Base-by-base conservation (phyloP, 1,140 invertebrate genomes). In the Heliconius himera region DNA sequence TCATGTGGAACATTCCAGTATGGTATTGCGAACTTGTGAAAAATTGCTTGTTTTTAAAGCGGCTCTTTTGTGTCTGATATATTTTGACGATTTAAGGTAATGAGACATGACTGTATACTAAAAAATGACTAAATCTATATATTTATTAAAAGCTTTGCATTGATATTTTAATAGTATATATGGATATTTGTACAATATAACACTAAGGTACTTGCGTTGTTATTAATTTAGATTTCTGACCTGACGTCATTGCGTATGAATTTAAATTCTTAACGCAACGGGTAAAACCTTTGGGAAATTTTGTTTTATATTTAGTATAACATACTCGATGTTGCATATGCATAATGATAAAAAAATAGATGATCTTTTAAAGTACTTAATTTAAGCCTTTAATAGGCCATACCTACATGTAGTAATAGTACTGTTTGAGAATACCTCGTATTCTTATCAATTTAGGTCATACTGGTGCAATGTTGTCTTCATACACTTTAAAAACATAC, bases 401-500 rank as follows among this genome's bases (percentile, higher is more conserved):
- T 46, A 46, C 41, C 41, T 46, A 46, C 41, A 66, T 13, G 60
- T 66, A 66, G 22, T 66, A 26, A 5, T 29, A 71, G 38, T 38
- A 71, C 36, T 70, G 85, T 87, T 88, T 86, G 84, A 86, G 84
- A 83, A 84, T 87, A 78, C 88, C 79, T 87, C 82, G 85, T 83
- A 78, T 83, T 82, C 82, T 91, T 91, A 93, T 93, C 91, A 89
- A 91, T 83, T 76, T 90, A 56, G 91, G 91, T 88, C 90, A 84
- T 80, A 83, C 84, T 88, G 87, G 82, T 85, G 89, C 89, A 91
- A 93, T 90, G 81, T 92, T 91, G 89, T 90, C 88, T 90, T 84
- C 84, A 16, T 13, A 75, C 73, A 76, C 66, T 41, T 76, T 70
- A 72, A 77, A 71, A 66, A 72, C 18, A 71, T 9, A 56, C 8